Conservation (phyloP, 2,113 vertebrate genomes). For the Megalops atlanticus region DNA sequence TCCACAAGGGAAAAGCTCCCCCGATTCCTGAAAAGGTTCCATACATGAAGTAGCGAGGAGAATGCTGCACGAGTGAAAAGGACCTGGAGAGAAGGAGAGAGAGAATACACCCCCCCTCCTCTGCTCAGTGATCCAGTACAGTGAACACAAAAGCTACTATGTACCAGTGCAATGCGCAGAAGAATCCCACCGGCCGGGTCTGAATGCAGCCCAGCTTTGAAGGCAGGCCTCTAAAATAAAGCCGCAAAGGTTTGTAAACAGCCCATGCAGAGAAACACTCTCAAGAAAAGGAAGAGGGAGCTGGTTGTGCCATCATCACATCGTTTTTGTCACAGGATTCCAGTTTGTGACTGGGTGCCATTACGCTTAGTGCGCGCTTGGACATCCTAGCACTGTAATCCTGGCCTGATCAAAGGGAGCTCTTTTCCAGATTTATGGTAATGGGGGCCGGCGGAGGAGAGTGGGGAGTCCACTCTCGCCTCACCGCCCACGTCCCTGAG, state of each 20-base stretch:
- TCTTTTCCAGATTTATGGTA: constrained; percentile 42
- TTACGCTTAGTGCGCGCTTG: not conserved
- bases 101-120: constrained; percentile 41
- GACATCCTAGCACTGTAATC: not conserved
- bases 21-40: constrained; percentile 53
- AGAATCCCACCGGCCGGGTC: constrained; percentile 41
- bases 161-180: constrained; percentile 42
- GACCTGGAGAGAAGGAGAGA: constrained; percentile 42
- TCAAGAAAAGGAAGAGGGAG: not conserved
- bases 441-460: constrained; percentile 24
- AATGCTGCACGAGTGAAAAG: constrained; percentile 55
- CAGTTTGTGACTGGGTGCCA: too few species aligned
- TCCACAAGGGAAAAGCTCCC: constrained; percentile 35
- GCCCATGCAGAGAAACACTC: not conserved
- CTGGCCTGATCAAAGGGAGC: constrained; percentile 38
- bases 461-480: not conserved
- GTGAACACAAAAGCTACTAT: constrained; percentile 63
- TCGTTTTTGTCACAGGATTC: too few species aligned
- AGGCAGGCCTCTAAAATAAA: constrained; percentile 18
- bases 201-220: constrained; percentile 21
- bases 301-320: not conserved
- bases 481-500: not conserved
- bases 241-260: not conserved
- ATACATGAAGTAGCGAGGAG: constrained; percentile 62
- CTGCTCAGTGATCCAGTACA: constrained; percentile 60